These are phyloP conservation scores for Calameuta idolon DNA, from an alignment of 2,888 invertebrate species.

Conservation along the genomic window DNA sequence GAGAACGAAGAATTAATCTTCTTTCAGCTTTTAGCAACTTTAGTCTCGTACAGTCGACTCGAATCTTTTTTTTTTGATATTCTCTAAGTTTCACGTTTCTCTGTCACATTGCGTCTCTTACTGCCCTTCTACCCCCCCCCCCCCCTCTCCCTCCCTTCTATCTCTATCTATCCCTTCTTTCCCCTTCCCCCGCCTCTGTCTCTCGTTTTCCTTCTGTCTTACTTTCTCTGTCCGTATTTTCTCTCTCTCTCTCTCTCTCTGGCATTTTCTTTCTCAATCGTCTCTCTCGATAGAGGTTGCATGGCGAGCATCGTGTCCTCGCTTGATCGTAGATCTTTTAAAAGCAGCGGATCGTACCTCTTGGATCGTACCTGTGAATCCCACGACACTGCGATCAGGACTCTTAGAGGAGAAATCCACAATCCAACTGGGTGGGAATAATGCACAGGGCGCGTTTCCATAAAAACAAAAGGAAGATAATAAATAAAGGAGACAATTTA, in stretches of 20 bases:
- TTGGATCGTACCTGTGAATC: constrained; percentile 10
- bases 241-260: constrained; percentile 22
- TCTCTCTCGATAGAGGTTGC: constrained; percentile 35
- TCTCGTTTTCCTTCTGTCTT: constrained; percentile 13
- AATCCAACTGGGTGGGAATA: constrained; percentile 27
- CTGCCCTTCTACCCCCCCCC: neutral
- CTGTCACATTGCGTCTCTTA: neutral
- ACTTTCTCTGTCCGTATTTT: constrained; percentile 14
- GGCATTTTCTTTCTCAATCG: constrained; percentile 15
- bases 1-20: too few species aligned
- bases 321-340: constrained; percentile 33
- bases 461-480: neutral
- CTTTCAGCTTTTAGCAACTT: too few species aligned
- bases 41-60: too few species aligned
- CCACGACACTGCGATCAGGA: neutral
- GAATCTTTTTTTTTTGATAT: too few species aligned
- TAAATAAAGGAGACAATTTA: neutral
- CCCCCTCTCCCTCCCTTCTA: neutral
- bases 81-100: neutral
- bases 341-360: too few species aligned
- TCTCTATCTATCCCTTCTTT: neutral
- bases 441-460: constrained; percentile 24
- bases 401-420: constrained; percentile 16
- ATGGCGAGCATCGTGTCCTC: constrained; percentile 52
- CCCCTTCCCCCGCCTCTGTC: neutral